These are phyloP conservation scores for Beroe forskalii DNA, from an alignment of 37 sponge, comb jelly and placozoan species.

Conservation along the genomic window DNA sequence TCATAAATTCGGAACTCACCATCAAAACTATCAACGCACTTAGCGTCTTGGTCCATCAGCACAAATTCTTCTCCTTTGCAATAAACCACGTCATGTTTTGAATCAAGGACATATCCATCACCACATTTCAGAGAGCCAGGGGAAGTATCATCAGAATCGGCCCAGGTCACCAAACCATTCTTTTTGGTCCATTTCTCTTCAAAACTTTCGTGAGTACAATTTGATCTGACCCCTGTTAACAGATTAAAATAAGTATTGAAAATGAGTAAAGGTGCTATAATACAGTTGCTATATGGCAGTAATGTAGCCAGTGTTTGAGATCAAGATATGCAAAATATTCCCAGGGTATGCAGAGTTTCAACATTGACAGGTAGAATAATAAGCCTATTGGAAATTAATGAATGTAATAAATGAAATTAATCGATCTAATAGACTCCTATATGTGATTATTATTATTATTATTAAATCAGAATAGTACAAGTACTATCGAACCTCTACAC, in stretches of 20 bases:
- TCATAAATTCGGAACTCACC: not conserved
- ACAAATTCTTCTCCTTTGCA: not conserved
- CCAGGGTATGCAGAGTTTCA: no score
- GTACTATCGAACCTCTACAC: no score
- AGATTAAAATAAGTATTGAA: not conserved
- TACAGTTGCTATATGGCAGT: no score
- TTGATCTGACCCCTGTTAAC: not conserved
- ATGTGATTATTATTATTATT: no score
- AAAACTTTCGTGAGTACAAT: not conserved
- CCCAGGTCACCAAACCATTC: not conserved
- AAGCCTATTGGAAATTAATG: no score
- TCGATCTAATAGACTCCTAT: no score
- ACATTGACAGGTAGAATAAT: no score
- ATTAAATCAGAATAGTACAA: no score
- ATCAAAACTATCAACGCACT: not conserved
- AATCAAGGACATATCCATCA: slow-evolving; percentile 10
- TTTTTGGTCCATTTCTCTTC: not conserved
- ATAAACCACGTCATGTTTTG: not conserved
- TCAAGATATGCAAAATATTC: no score
- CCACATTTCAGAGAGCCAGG: not conserved
- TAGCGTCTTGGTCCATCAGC: not conserved
- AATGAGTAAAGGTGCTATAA: no score
- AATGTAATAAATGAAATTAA: no score
- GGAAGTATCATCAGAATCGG: not conserved
- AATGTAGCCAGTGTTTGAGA: no score